Evolutionary conservation across 1,140 invertebrate species (phyloP), one percentile per base, ranked within the genome.

Genomic region (Drosophila nebulosa): DNA sequence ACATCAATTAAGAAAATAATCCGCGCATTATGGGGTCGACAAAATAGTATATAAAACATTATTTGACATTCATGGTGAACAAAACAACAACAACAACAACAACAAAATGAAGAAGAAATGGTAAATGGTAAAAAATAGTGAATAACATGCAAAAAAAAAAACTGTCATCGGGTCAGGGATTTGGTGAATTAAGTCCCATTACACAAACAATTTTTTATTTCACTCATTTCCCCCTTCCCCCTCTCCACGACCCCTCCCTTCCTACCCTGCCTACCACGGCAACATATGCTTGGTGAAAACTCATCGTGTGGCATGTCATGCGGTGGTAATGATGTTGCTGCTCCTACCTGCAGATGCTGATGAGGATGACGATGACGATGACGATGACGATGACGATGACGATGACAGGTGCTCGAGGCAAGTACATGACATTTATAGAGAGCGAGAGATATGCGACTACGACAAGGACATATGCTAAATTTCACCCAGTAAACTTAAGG

Each of bases 1-100:
- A 61, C 64, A 74, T 79, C 61, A 85, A 79, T 85, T 85, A 77
- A 76, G 60, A 84, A 84, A 76, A 73, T 79, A 84, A 77, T 84
- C 79, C 72, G 46, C 75, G 63, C 65, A 83, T 84, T 76, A 73
- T 72, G 63, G 21, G 39, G 39, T 46, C 39, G 39, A 22, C 35
- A 22, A 36, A 39, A 58, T 16, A 14, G 35, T 68, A 63, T 84
- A 74, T 73, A 70, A 70, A 84, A 84, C 84, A 76, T 77, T 84
- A 75, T 73, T 76, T 73, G 65, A 76, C 76, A 77, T 55, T 46
- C 39, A 46, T 46, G 39, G 39, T 16, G 30, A 10, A 46, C 10
- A 10, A 36, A 46, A 18, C 14, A 18, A 39, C 36, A 39, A 16
- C 26, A 42, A 39, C 39, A 32, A 22, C 24, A 35, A 26, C 58